Base-by-base conservation (phyloP, 2,797 vertebrate species). In the Micromesistius poutassou region DNA sequence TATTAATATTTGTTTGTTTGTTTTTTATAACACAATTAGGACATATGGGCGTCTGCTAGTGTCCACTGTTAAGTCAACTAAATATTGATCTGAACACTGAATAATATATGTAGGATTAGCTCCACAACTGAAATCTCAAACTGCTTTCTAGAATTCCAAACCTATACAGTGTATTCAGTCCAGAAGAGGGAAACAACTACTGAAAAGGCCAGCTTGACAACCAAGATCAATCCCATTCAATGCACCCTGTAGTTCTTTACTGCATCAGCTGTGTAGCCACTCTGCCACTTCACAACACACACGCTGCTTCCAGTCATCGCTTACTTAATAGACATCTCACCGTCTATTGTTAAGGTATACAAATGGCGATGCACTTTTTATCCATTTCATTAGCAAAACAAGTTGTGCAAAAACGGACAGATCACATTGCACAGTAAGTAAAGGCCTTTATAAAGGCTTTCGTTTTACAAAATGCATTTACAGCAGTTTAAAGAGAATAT, bases 231-330 rank as follows among this genome's bases (percentile, higher is more conserved):
- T 62, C 5, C 7, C 5, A 22, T 10, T 10, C 55, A 8, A 62
- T 8, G 22, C 8, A n/a, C n/a, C 55, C 8, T 62, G 55, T 8
- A 6, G 55, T 25, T n/a, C 55, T 62, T 9, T 25, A 62, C 1
- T 2, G 55, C 55, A n/a, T 30, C 71, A 78, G 40, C 75, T 77
- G 73, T 71, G 25, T 40, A 68, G 13, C 71, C 72, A 74, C 74
- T 81, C 14, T 16, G 14, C 78, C 79, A 76, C 74, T 80, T 76
- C 73, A 46, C 78, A 80, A 76, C 76, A n/a, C 73, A 62, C 22
- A 14, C 30, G n/a, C 36, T 22, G 7, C 3, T 78, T 74, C 80
- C 1, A 3, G 40, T 78, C 71, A 31, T 78, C 74, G 71, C 0
- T 76, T 72, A 81, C 30, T 76, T 36, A 42, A 72, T 74, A 70